Evolutionary conservation across 2,797 vertebrate species (phyloP), one percentile per base, ranked within the genome.

Genomic region (Dallia pectoralis): DNA sequence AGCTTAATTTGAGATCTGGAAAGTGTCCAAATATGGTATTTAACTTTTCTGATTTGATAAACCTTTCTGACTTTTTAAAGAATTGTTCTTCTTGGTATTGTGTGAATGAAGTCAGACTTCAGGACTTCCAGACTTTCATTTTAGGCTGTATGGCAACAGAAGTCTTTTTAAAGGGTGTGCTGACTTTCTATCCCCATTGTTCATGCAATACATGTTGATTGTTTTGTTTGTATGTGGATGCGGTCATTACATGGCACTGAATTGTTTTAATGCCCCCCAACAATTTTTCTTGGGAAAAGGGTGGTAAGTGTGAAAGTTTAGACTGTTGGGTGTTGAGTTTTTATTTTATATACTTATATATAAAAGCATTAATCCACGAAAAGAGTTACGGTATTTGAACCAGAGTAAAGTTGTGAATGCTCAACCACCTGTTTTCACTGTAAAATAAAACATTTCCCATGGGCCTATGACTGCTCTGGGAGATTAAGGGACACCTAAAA

Each of bases 211-310:
- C 69, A 66, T 85, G 88, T 90, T 90, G 82, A 86, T 81, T 65
- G 67, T 85, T 87, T 79, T 84, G 48, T 91, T 73, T 81, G 84
- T 88, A 84, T 82, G 85, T 77, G 81, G 89, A 88, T 85, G 81
- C 85, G 86, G 90, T 93, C 87, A 89, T 80, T 90, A 89, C 90
- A 93, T 91, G 94, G 91, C 93, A 94, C 92, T 94, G 91, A 92
- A 78, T 81, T 75, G 62, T 74, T 87, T 79, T 56, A 66, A 72
- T 63, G 56, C 84, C 90, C 86, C 82, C 76, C 77, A 88, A 85
- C 88, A 83, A 73, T 82, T 89, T 87, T 82, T 90, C 77, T 80
- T 74, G 81, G 82, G 70, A 83, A 78, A 72, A 77, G 76, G 79
- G 74, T 81, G 86, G 81, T 81, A 79, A 44, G 40, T 44, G 83